phyloP scores from a whole-genome alignment of 1,140 invertebrate genomes.

The Eumaeus atala region DNA sequence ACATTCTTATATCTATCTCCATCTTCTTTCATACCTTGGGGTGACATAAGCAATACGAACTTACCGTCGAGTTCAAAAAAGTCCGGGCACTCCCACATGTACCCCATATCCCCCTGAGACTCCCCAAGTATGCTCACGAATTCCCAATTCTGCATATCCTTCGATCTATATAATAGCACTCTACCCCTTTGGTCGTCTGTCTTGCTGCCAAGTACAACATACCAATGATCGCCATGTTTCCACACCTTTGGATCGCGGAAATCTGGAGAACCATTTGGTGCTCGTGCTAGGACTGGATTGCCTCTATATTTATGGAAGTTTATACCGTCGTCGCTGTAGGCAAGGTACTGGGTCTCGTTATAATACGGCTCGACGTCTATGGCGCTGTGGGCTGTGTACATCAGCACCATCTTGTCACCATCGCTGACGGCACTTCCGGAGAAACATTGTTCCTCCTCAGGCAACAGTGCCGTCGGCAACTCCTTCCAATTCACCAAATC shows the following conservation, averaged over 20 bases:
- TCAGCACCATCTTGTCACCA: constrained; percentile 42
- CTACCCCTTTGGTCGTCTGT: constrained; percentile 46
- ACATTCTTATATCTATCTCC: constrained; percentile 65
- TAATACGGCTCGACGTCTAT: constrained; percentile 38
- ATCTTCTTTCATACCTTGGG: constrained; percentile 51
- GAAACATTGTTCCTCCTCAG: constrained; percentile 62
- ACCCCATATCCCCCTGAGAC: constrained; percentile 49
- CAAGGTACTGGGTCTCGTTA: constrained; percentile 59
- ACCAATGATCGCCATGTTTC: constrained; percentile 56
- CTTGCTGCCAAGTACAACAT: constrained; percentile 59
- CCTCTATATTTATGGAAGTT: constrained; percentile 55
- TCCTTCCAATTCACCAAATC: constrained; percentile 61
- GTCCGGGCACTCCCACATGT: constrained; percentile 68
- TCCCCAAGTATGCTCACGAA: constrained; percentile 53
- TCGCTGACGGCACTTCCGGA: constrained; percentile 57
- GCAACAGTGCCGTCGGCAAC: constrained; percentile 56
- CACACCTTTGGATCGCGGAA: constrained; percentile 70
- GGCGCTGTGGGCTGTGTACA: constrained; percentile 54
- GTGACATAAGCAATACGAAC: constrained; percentile 57
- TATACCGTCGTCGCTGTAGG: constrained; percentile 52
- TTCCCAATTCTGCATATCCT: constrained; percentile 56
- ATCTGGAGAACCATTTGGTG: constrained; percentile 48
- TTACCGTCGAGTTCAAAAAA: constrained; percentile 64
- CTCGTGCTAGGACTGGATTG: constrained; percentile 50
- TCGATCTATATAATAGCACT: constrained; percentile 57